These are phyloP conservation scores for Hermodice carunculata DNA, from an alignment of 2,888 invertebrate species.

Conservation along the genomic window DNA sequence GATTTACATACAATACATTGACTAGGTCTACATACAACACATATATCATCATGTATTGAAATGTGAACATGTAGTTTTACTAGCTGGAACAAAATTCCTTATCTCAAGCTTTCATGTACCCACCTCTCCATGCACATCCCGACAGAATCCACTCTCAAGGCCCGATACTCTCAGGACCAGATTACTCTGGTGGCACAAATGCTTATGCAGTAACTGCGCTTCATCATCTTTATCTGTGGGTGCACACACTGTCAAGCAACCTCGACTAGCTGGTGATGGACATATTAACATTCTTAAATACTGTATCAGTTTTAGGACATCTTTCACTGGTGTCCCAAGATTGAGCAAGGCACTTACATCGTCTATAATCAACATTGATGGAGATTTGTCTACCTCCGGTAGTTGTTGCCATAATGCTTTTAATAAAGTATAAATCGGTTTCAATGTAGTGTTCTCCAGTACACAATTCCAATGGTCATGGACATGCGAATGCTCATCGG, in stretches of 20 bases:
- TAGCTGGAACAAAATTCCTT: no score
- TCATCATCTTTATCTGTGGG: conserved; percentile 47
- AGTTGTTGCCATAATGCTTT: neutral
- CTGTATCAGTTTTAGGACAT: conserved; percentile 42
- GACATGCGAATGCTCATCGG: neutral
- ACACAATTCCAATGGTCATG: neutral
- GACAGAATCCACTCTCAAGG: conserved; percentile 60
- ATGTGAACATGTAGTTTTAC: no score
- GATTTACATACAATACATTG: no score
- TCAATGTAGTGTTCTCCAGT: neutral
- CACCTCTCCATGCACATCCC: conserved; percentile 65
- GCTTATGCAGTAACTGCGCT: conserved; percentile 42
- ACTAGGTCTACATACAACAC: no score
- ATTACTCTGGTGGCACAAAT: conserved; percentile 46
- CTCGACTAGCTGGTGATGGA: conserved; percentile 37
- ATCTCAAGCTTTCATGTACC: no score
- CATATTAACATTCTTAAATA: no score
- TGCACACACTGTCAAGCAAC: conserved; percentile 37
- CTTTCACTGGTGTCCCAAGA: conserved; percentile 42
- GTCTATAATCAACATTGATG: conserved; percentile 47
- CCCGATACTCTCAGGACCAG: conserved; percentile 48
- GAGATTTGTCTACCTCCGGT: neutral
- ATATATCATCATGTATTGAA: no score
- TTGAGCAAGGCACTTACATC: conserved; percentile 46
- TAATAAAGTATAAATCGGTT: neutral